Percentiles rank a stretch among this genome's conserved stretches.
Evolutionary conservation across 2,797 vertebrate genomes (phyloP).

Genomic region (Pristis pectinata): DNA sequence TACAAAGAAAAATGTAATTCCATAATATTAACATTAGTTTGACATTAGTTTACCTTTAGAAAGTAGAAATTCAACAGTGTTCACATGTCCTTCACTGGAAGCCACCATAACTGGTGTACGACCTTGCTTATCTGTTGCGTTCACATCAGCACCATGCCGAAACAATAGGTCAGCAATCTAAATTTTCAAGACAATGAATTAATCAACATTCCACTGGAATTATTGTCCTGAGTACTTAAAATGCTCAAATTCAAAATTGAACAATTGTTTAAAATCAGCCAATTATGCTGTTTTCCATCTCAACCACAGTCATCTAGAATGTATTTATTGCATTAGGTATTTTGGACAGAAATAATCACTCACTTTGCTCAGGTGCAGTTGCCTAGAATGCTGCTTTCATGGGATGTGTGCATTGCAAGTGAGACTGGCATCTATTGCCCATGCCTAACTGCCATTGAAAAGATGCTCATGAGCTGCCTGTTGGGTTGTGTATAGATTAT

Average conservation of each 20-base stretch:
- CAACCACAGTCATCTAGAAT: not conserved
- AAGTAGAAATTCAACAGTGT: constrained; percentile 86
- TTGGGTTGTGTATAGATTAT: too few species aligned
- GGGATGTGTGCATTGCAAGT: too few species aligned
- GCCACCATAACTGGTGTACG: constrained; percentile 95
- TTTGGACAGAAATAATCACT: not conserved
- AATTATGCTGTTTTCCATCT: not conserved
- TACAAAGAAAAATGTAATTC: not conserved
- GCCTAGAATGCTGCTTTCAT: not conserved
- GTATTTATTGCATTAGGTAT: not conserved
- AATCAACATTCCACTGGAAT: not conserved
- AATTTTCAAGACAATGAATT: constrained; percentile 40
- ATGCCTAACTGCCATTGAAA: too few species aligned
- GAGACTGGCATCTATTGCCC: too few species aligned
- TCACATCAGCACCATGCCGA: constrained; percentile 79
- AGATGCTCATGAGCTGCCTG: too few species aligned
- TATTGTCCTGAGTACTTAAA: not conserved
- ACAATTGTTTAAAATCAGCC: not conserved
- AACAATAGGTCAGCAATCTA: constrained; percentile 84
- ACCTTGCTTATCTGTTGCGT: constrained; percentile 88
- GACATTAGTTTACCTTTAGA: constrained; percentile 75
- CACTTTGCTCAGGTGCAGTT: not conserved
- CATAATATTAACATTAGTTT: not conserved
- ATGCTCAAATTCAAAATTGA: not conserved
- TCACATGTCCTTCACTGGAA: constrained; percentile 88